Percentiles rank a stretch among this genome's conserved stretches.
These are phyloP conservation scores for Nasonovia ribisnigri DNA, from an alignment of 2,888 invertebrate genomes.

Conservation along the genomic window DNA sequence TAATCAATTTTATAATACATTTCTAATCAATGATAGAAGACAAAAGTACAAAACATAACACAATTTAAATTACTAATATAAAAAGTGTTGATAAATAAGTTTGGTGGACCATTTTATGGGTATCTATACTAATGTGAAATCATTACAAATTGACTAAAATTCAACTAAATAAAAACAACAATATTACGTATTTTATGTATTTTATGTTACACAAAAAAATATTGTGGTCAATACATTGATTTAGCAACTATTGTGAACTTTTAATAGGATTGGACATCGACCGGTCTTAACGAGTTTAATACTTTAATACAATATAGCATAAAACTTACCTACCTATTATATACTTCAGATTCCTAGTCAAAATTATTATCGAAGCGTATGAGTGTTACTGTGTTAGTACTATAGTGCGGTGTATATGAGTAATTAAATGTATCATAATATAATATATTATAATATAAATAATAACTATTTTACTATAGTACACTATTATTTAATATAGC, in stretches of 20 bases:
- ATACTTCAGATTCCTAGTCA: background rate
- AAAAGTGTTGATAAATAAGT: background rate
- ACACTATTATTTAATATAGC: background rate
- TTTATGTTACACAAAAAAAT: background rate
- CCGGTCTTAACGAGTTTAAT: background rate
- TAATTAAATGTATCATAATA: background rate
- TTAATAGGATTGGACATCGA: background rate
- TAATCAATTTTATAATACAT: background rate
- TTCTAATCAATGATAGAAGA: background rate
- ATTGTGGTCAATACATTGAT: background rate
- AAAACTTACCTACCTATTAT: too few species aligned
- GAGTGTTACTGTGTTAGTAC: background rate
- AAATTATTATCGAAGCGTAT: background rate
- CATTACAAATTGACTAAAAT: background rate
- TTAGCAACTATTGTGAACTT: background rate
- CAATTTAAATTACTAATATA: background rate
- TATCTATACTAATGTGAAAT: background rate
- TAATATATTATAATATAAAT: background rate
- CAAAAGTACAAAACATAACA: background rate
- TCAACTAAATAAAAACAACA: background rate
- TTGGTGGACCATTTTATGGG: background rate
- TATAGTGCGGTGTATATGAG: background rate
- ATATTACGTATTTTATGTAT: background rate
- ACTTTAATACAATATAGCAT: background rate
- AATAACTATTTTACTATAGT: too few species aligned